phyloP scores from a whole-genome alignment of 2,113 vertebrate species.

The Cairina moschata region DNA sequence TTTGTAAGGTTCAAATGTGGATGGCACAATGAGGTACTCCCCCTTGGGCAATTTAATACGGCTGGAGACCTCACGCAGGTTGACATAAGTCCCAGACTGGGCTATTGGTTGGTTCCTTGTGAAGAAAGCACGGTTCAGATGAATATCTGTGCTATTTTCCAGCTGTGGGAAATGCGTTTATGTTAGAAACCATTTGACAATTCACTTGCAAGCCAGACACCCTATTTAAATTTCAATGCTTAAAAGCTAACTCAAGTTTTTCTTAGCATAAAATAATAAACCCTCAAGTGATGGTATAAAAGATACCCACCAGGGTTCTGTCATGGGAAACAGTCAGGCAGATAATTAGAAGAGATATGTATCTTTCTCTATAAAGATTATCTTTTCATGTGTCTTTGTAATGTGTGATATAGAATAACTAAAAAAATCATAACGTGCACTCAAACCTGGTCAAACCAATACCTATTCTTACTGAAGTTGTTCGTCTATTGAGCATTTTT shows the following conservation, averaged over 20 bases:
- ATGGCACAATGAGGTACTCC: constrained; percentile 85
- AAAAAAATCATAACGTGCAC: neutral
- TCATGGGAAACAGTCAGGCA: neutral
- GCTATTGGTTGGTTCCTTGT: constrained; percentile 68
- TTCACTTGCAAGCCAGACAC: neutral
- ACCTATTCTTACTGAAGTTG: neutral
- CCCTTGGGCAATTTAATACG: constrained; percentile 81
- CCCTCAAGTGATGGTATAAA: accelerated
- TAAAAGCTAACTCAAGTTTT: neutral
- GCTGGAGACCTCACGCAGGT: constrained; percentile 82
- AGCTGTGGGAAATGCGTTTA: constrained; percentile 27
- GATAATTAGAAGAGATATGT: neutral
- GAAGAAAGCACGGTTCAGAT: constrained; percentile 80
- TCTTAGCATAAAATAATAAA: neutral
- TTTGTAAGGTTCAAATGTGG: constrained; percentile 87
- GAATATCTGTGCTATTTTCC: constrained; percentile 64
- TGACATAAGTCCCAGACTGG: constrained; percentile 76
- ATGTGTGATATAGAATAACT: neutral
- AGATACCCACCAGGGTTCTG: neutral
- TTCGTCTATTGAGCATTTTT: neutral
- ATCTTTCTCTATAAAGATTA: neutral
- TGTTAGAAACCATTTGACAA: constrained; percentile 4
- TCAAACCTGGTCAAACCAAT: neutral
- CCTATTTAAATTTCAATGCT: neutral
- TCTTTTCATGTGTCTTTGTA: neutral